A percentile compares a stretch with the other conserved stretches of the same genome.
Evolutionary conservation across 2,113 vertebrate genomes (phyloP).

Genomic region (Syngnathus scovelli): DNA sequence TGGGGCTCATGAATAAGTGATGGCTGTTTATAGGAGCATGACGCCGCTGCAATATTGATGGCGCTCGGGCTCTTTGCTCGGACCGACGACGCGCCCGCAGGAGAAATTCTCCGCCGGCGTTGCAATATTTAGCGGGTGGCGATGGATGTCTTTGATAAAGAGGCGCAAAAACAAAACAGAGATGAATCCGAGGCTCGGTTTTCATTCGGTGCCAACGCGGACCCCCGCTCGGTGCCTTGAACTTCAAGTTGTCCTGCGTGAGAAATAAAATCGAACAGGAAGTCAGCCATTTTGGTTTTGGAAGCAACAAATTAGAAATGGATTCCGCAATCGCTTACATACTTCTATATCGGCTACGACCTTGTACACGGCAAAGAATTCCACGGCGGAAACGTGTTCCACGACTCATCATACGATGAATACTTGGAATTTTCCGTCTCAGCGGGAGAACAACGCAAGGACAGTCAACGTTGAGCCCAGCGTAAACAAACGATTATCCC

Average conservation of each 20-base stretch:
- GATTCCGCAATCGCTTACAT: too few relatives aligned
- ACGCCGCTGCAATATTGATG: conserved; percentile 32
- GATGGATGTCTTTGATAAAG: background rate
- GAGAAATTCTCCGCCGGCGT: conserved; percentile 24
- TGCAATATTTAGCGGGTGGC: conserved; percentile 22
- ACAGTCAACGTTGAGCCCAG: conserved; percentile 11
- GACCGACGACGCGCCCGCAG: conserved; percentile 20
- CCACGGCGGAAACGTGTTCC: background rate
- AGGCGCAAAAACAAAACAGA: conserved; percentile 8
- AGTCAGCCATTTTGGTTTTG: too few relatives aligned
- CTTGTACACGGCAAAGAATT: background rate
- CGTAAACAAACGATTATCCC: conserved; percentile 33
- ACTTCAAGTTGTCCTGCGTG: background rate
- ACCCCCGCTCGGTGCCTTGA: background rate
- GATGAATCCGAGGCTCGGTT: background rate
- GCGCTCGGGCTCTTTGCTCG: background rate
- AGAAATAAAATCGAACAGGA: background rate
- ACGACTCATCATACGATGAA: background rate
- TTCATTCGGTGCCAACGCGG: too few relatives aligned
- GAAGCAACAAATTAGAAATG: too few relatives aligned
- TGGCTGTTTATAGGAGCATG: conserved; percentile 24
- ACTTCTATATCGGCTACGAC: background rate
- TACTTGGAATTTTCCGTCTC: background rate
- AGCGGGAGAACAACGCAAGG: background rate
- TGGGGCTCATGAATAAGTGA: conserved; percentile 39